Evolutionary conservation across 1,140 invertebrate species (phyloP).

Genomic region (Linepithema humile): DNA sequence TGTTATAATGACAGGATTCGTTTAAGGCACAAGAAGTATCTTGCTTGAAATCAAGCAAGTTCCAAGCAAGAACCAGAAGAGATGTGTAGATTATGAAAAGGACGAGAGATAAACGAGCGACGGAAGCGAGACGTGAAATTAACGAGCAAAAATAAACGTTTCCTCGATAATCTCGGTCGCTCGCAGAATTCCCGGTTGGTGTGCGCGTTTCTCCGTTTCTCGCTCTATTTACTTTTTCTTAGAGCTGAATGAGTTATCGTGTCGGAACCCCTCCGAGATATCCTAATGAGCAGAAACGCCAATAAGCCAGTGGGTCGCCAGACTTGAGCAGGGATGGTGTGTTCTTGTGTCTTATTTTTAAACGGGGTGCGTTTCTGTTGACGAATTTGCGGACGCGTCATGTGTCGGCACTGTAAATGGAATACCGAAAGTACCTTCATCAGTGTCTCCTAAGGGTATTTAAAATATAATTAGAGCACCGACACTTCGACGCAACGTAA

Average conservation of each 20-base stretch:
- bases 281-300: slow-evolving; percentile 58
- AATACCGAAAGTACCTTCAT: slow-evolving; percentile 2
- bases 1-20: background rate
- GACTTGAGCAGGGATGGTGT: background rate
- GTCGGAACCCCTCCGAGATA: slow-evolving; percentile 23
- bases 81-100: slow-evolving; percentile 37
- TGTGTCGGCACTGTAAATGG: slow-evolving; percentile 17
- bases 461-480: background rate
- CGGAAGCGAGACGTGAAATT: slow-evolving; percentile 54
- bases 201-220: slow-evolving; percentile 39
- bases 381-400: slow-evolving; percentile 39
- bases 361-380: slow-evolving; percentile 36
- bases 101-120: slow-evolving; percentile 35
- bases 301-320: slow-evolving; percentile 32
- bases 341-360: slow-evolving; percentile 54
- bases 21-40: background rate
- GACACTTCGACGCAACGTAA: background rate
- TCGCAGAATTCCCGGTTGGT: slow-evolving; percentile 21
- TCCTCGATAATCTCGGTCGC: slow-evolving; percentile 50
- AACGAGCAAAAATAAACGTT: slow-evolving; percentile 49
- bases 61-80: background rate
- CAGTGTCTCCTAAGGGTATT: background rate
- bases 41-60: background rate
- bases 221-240: slow-evolving; percentile 58
- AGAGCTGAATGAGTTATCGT: slow-evolving; percentile 48